phyloP scores from a whole-genome alignment of 2,888 invertebrate genomes.

The Spicauda simplicius region DNA sequence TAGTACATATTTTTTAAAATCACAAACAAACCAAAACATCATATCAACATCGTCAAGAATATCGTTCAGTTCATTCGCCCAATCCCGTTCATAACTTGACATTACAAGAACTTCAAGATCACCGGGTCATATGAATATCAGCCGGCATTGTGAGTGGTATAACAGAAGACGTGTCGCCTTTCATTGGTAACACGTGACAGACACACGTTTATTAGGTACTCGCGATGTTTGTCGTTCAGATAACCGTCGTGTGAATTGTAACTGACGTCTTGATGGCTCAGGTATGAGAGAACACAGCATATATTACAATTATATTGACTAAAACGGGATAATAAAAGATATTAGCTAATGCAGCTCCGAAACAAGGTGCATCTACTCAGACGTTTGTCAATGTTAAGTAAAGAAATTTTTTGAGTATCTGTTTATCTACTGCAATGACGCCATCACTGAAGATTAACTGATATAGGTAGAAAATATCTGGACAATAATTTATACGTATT shows the following conservation, averaged over 20 bases:
- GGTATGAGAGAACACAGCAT: conserved; percentile 3
- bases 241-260: conserved; percentile 28
- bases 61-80: too few species aligned
- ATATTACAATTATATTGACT: conserved; percentile 14
- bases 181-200: conserved; percentile 34
- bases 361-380: too few species aligned
- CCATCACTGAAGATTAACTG: too few species aligned
- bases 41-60: too few species aligned
- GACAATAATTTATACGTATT: too few species aligned
- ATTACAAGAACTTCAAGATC: conserved; percentile 8
- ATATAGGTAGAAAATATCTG: too few species aligned
- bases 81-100: background rate
- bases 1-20: too few species aligned
- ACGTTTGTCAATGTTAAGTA: too few species aligned
- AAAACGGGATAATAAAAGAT: background rate
- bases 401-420: too few species aligned
- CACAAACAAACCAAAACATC: too few species aligned
- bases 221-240: conserved; percentile 24
- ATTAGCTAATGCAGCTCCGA: background rate
- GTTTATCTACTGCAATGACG: too few species aligned
- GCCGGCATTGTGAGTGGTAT: conserved; percentile 15
- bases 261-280: conserved; percentile 24
- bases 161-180: conserved; percentile 27
- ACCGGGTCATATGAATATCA: conserved; percentile 15
- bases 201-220: conserved; percentile 19